Percentiles rank a stretch among this genome's conserved stretches.
phyloP scores from a whole-genome alignment of 2,888 invertebrate species.

The Diarsia brunnea region DNA sequence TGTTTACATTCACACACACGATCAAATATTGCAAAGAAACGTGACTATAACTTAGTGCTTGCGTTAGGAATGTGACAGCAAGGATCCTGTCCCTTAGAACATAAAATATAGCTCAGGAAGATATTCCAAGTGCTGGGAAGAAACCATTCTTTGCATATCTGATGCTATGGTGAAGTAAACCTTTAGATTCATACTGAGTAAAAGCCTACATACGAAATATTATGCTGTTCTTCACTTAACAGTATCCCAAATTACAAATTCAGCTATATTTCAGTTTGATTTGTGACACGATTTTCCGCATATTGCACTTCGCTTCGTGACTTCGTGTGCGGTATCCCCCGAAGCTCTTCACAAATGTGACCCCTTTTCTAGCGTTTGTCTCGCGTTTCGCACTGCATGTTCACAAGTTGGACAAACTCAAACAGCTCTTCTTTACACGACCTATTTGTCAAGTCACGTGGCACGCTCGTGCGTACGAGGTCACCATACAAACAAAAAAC shows the following conservation, averaged over 20 bases:
- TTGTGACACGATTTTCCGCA: conserved; percentile 7
- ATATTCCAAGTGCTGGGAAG: conserved; percentile 1
- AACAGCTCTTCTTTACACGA: conserved; percentile 38
- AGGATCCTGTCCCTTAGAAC: conserved; percentile 19
- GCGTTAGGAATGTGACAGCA: conserved; percentile 21
- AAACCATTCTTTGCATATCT: conserved; percentile 10
- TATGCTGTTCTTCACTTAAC: too few species aligned
- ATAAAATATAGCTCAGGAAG: conserved; percentile 29
- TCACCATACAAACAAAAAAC: conserved; percentile 80
- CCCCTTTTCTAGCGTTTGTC: conserved; percentile 12
- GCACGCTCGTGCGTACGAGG: conserved; percentile 79
- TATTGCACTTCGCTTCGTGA: conserved; percentile 22
- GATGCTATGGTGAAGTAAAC: not conserved
- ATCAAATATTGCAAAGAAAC: conserved; percentile 1
- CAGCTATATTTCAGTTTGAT: not conserved
- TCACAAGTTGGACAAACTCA: conserved; percentile 38
- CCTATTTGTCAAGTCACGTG: conserved; percentile 72
- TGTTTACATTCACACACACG: too few species aligned
- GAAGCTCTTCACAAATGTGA: conserved; percentile 26
- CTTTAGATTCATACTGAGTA: not conserved
- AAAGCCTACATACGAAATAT: not conserved
- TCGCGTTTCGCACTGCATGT: conserved; percentile 19
- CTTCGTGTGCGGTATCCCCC: conserved; percentile 29
- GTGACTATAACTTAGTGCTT: conserved; percentile 3
- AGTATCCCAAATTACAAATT: not conserved